Base-by-base conservation (phyloP, 2,888 invertebrate species). In the Cataglyphis livida region DNA sequence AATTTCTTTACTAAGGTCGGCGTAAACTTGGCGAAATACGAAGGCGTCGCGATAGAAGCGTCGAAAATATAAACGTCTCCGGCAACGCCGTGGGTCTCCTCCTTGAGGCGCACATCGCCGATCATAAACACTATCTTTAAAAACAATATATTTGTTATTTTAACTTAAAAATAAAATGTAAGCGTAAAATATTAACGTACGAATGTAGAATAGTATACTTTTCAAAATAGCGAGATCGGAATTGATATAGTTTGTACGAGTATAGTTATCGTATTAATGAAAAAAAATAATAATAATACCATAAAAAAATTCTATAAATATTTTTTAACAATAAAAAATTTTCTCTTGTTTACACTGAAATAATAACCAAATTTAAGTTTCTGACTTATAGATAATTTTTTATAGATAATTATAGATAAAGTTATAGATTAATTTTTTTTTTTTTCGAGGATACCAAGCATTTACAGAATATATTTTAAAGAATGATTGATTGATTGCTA, bases 11-110 rank as follows among this genome's bases (percentile, higher is more conserved):
- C 97, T 73, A 97, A 95, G 0, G 97, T 95, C 0, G 98, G 98
- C 0, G 98, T 97, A 94, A 98, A 97, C 95, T 98, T 98, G 88
- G 98, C 96, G 93, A 98, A 98, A 94, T 98, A 98, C 0, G 96
- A 95, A 0, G 98, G 96, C 0, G 97, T 97, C 1, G 97, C 97
- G 44, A 97, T 97, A 38, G 96, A 95, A 0, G 98, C 98, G 91
- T 98, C 98, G 68, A 98, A 94, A 83, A 98, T 96, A 93, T 98
- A 98, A 18, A 98, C 96, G 92, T 98, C 98, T 0, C 98, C 98
- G 1, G 98, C 98, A 0, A 98, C 98, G 44, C 98, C 98, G 7
- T 96, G 96, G 89, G 96, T 96, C 94, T 98, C 98, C 89, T 97
- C 98, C 38, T 95, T 96, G 82, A 98, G 94, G 81, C 98, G 96